Base-by-base conservation (phyloP, 1,140 invertebrate species). In the Zaprionus tsacasi region DNA sequence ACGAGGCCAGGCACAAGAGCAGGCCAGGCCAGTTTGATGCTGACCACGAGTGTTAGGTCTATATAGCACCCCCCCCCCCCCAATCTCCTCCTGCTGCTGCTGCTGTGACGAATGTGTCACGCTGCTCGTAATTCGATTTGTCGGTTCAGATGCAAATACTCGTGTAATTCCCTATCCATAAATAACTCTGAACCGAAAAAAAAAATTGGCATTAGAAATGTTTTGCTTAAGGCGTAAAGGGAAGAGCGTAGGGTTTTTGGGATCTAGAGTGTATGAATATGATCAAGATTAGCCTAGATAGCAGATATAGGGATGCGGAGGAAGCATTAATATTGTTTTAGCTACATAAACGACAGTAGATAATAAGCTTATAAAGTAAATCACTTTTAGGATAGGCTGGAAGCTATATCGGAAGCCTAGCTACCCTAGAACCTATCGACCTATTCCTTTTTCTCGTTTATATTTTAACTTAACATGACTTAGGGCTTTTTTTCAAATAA, bases 91-190 rank as follows among this genome's bases (percentile, higher is more conserved):
- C 35, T 21, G 27, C 65, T 50, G 65, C 50, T 40, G 27, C 27
- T 30, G 77, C 68, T 78, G 66, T 86, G 82, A 86, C 82, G 79
- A 86, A 86, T 86, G 70, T 81, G 75, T 86, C 82, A 82, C 71
- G 79, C 82, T 65, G 60, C 59, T 68, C 56, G 78, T 81, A 81
- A 79, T 87, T 75, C 81, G 70, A 86, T 81, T 81, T 85, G 82
- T 86, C 75, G 75, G 65, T 64, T 68, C 81, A 70, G 81, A 85
- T 79, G 78, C 82, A 81, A 85, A 81, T 85, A 68, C 48, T 43
- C 65, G 57, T 65, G 63, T 56, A 15, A 12, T 15, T 25, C 27
- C 10, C 10, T n/a, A 63, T 63, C 71, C 66, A 74, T 74, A 74
- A 74, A 74, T 74, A 73, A 69, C 70, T 61, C 45, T 12, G 45